Evolutionary conservation across 2,113 vertebrate genomes (phyloP), one percentile per base, ranked within the genome.

Genomic region (Nycticryphes semicollaris): DNA sequence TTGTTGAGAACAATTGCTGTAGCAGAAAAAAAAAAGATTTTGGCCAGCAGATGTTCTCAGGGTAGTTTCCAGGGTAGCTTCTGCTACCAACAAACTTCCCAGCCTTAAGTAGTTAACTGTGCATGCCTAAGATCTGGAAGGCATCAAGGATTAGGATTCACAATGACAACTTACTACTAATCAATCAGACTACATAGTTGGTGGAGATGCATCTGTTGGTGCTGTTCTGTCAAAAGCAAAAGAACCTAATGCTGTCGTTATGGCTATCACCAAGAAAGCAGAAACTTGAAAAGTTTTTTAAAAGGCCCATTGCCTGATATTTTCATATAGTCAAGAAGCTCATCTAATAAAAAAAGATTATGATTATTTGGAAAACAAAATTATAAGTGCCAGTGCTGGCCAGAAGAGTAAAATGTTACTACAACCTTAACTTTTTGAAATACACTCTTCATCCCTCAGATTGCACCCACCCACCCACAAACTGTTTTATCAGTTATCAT

Each of bases 111-210:
- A 75, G 12, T 54, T 51, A 9, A 62, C 14, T 14, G 35, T 45
- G 53, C 3, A 1, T 8, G 21, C 41, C 33, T 62, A 64, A 37
- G 41, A 50, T 12, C 3, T 0, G 6, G 45, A 80, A 62, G 24
- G 35, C 21, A 35, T 28, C 39, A 37, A 2, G 33, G 30, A 33
- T 35, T 3, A 67, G 19, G 43, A 25, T 6, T 80, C 27, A 69
- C 10, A 12, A 11, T 14, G n/a, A 53, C 17, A 7, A 27, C 20
- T n/a, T 27, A 70, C 67, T 39, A 2, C 35, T 59, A 8, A 3
- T 28, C 14, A 8, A 3, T 28, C 14, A 39, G 4, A 7, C 48
- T 41, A 3, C 0, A 0, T 12, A 4, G n/a, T 31, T 17, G 48
- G 27, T 56, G 21, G 57, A 68, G 57, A 25, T 35, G 17, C 35